Percentiles rank a stretch among this genome's conserved stretches.
These are phyloP conservation scores for Gasterosteus nipponicus DNA, from an alignment of 2,113 vertebrate genomes.

Conservation along the genomic window DNA sequence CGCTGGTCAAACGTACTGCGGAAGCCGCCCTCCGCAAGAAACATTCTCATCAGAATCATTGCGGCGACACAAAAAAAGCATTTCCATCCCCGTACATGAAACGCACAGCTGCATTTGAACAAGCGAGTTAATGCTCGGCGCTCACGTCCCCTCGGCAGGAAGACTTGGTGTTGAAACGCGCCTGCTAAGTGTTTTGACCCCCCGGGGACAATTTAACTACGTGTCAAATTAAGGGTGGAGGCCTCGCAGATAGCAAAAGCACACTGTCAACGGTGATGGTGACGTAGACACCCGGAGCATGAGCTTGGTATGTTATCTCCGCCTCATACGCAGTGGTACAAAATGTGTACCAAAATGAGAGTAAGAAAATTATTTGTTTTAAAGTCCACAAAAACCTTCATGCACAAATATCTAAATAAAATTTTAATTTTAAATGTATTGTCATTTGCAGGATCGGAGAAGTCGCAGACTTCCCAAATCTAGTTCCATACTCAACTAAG, in stretches of 20 bases:
- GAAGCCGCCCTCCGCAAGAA: conserved; percentile 17
- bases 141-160: conserved; percentile 8
- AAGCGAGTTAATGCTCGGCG: conserved; percentile 16
- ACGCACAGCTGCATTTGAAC: conserved; percentile 28
- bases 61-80: conserved; percentile 11
- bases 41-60: background rate
- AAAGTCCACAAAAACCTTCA: no score
- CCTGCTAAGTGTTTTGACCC: conserved; percentile 61
- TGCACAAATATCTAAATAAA: no score
- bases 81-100: conserved; percentile 5
- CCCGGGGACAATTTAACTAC: conserved; percentile 63
- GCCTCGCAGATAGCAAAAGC: conserved; percentile 56
- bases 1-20: conserved; percentile 12
- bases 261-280: conserved; percentile 23
- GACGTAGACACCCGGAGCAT: conserved; percentile 6
- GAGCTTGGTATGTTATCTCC: conserved; percentile 4
- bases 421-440: background rate
- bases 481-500: conserved; percentile 28
- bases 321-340: no score
- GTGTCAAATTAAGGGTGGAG: conserved; percentile 57
- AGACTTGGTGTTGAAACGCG: conserved; percentile 49
- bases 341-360: no score
- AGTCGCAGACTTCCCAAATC: conserved; percentile 33
- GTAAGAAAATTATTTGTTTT: no score
- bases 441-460: conserved; percentile 2